These are phyloP conservation scores for Tetramorium parvispinum DNA, from an alignment of 1,140 invertebrate genomes.

Conservation along the genomic window DNA sequence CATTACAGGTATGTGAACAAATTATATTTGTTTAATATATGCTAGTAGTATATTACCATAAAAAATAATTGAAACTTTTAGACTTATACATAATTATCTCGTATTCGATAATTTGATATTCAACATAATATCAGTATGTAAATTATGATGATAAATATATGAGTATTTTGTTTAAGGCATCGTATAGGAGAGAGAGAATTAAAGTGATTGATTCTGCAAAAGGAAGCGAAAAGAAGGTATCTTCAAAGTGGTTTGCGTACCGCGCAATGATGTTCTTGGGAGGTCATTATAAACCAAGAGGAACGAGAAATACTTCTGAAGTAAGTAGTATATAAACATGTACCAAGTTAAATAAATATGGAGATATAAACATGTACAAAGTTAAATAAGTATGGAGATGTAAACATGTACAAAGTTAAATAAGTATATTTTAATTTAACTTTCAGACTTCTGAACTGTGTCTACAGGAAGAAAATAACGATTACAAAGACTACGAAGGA, in stretches of 20 bases:
- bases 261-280: conserved; percentile 3
- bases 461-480: neutral
- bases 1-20: neutral
- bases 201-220: conserved; percentile 18
- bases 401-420: neutral
- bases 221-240: neutral
- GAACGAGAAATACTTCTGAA: neutral
- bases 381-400: neutral
- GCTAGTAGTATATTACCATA: neutral
- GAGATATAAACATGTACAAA: neutral
- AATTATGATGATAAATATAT: neutral
- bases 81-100: neutral
- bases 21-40: neutral
- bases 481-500: neutral
- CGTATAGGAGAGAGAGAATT: conserved; percentile 13
- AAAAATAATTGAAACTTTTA: neutral
- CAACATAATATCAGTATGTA: neutral
- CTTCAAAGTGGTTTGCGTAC: neutral
- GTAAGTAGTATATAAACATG: neutral
- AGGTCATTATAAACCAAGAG: conserved; percentile 5
- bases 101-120: neutral
- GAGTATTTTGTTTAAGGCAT: neutral
- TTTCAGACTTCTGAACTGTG: neutral
- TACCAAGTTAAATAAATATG: no score
- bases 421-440: neutral